Conservation (phyloP, 1,140 invertebrate genomes). For the Bradynema listronoti region DNA sequence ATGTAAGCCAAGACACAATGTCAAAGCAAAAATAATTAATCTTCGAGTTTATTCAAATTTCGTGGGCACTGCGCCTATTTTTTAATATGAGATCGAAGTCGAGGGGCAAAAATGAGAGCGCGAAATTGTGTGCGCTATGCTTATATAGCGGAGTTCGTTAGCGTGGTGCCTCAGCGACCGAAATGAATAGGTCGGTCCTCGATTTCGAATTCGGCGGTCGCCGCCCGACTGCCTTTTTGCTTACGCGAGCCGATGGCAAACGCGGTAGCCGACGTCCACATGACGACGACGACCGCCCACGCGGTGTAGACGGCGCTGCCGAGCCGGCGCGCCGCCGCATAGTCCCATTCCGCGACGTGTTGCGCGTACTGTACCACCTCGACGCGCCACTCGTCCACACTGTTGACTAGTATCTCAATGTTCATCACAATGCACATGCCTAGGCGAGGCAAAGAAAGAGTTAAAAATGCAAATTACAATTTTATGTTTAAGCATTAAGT, state of each 20-base stretch:
- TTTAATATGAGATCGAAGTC: too few species aligned
- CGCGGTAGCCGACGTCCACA: constrained; percentile 32
- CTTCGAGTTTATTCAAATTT: too few species aligned
- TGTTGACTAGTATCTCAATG: constrained; percentile 45
- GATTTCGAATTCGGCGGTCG: constrained; percentile 51
- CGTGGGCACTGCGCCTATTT: too few species aligned
- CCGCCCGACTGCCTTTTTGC: constrained; percentile 50
- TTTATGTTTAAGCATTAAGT: background rate
- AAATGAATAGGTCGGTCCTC: too few species aligned
- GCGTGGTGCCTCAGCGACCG: too few species aligned
- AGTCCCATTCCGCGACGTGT: constrained; percentile 34
- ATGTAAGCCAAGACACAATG: too few species aligned
- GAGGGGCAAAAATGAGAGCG: too few species aligned
- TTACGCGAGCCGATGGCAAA: constrained; percentile 42
- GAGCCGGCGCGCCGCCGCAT: constrained; percentile 34
- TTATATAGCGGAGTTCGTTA: too few species aligned
- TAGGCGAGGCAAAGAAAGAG: constrained; percentile 8
- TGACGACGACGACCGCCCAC: constrained; percentile 30
- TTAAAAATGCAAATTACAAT: background rate
- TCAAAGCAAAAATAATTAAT: too few species aligned
- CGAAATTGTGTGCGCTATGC: too few species aligned
- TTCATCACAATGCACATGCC: constrained; percentile 29
- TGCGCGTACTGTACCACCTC: constrained; percentile 30
- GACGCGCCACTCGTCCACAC: constrained; percentile 47
- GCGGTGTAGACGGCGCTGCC: constrained; percentile 36